phyloP scores from a whole-genome alignment of 2,113 vertebrate genomes.

The Bettongia penicillata region DNA sequence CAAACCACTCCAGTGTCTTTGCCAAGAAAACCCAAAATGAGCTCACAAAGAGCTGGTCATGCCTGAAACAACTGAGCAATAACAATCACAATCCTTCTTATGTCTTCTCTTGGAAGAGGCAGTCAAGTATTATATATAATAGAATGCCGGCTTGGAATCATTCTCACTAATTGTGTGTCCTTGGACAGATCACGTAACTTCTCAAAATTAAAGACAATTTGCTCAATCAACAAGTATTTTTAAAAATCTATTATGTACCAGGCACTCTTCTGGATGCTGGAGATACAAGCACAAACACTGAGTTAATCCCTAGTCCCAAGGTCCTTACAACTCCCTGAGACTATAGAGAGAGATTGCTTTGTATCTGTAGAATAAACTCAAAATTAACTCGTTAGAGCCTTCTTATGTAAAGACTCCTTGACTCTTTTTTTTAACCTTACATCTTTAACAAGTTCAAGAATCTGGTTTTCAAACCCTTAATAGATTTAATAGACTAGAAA shows the following conservation, averaged over 20 bases:
- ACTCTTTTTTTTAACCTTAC: not conserved
- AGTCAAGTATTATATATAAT: not conserved
- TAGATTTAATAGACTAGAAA: not conserved
- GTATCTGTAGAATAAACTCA: not conserved
- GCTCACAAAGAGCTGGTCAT: no score
- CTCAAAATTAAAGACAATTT: not conserved
- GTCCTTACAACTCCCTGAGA: not conserved
- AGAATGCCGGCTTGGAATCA: not conserved
- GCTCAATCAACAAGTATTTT: not conserved
- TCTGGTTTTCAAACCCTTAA: not conserved
- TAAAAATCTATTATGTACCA: not conserved
- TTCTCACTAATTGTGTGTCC: not conserved
- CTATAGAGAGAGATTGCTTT: not conserved
- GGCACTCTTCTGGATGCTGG: not conserved
- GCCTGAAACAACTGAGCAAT: no score
- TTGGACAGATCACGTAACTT: not conserved
- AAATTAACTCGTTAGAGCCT: not conserved
- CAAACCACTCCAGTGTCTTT: no score
- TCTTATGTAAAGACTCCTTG: not conserved
- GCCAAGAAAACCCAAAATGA: no score
- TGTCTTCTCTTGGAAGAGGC: not conserved
- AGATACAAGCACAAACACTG: not conserved
- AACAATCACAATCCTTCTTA: not conserved
- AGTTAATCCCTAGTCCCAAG: not conserved
- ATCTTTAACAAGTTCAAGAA: not conserved